phyloP scores from a whole-genome alignment of 2,888 invertebrate species.

The Apodemia zela region DNA sequence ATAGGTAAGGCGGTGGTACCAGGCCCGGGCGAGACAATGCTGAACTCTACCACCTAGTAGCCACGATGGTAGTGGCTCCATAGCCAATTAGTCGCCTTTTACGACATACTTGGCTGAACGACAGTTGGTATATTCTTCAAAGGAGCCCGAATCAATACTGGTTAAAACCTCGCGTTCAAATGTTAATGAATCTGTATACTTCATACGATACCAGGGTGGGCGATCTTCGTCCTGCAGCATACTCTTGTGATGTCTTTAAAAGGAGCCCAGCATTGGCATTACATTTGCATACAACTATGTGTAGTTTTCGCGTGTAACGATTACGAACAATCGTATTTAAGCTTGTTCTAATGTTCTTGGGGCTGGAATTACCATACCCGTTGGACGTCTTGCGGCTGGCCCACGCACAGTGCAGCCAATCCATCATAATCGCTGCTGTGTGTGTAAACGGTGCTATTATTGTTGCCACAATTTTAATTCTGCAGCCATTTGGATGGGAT shows the following conservation, averaged over 20 bases:
- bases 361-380: conserved; percentile 71
- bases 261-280: neutral
- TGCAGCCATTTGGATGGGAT: conserved; percentile 12
- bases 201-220: neutral
- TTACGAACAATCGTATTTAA: conserved; percentile 58
- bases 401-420: conserved; percentile 64
- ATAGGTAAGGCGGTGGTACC: no score
- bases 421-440: conserved; percentile 58
- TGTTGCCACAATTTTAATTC: conserved; percentile 38
- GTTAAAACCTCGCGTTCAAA: no score
- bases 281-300: conserved; percentile 15
- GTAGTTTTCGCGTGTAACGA: conserved; percentile 45
- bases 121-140: no score
- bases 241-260: neutral
- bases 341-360: conserved; percentile 49
- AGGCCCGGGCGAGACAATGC: no score
- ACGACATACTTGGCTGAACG: no score
- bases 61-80: no score
- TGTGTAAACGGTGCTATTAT: conserved; percentile 45
- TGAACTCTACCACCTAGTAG: no score
- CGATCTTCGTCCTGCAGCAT: neutral
- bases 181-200: neutral
- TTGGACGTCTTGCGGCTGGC: conserved; percentile 50
- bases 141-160: no score
- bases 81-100: no score